Percentiles rank a stretch among this genome's conserved stretches.
phyloP scores from a whole-genome alignment of 2,888 invertebrate species.

The Perdita meconis region DNA sequence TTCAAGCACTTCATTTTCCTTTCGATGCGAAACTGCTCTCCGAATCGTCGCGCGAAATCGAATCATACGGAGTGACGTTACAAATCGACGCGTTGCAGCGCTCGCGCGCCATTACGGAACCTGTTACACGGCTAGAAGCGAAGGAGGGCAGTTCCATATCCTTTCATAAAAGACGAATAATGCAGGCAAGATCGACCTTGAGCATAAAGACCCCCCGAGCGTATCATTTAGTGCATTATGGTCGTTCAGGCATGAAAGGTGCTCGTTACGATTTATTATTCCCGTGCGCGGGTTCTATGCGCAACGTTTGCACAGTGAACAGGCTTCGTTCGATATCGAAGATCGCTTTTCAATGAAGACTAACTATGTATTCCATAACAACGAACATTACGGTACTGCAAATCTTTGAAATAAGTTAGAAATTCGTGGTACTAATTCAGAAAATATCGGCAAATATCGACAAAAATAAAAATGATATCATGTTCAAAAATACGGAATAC shows the following conservation, averaged over 20 bases:
- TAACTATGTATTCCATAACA: too few relatives aligned
- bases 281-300: constrained; percentile 25
- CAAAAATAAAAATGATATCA: too few relatives aligned
- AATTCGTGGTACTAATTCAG: too few relatives aligned
- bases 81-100: constrained; percentile 30
- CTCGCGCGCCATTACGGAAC: constrained; percentile 30
- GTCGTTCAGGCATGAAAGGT: constrained; percentile 57
- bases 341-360: neutral
- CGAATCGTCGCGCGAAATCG: constrained; percentile 24
- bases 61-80: neutral
- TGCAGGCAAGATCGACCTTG: constrained; percentile 61
- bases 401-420: too few relatives aligned
- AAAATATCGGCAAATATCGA: constrained; percentile 19
- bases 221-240: constrained; percentile 67
- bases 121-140: constrained; percentile 34
- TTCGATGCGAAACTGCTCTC: constrained; percentile 7
- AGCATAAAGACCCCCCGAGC: constrained; percentile 62
- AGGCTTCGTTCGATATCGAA: constrained; percentile 9
- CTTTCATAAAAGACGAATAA: constrained; percentile 61
- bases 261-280: constrained; percentile 61
- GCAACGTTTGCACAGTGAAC: neutral
- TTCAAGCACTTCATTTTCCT: constrained; percentile 46
- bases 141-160: constrained; percentile 38
- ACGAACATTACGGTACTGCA: too few relatives aligned
- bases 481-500: too few relatives aligned